Base-by-base conservation (phyloP, 2,888 invertebrate genomes). In the Junonia oenone region DNA sequence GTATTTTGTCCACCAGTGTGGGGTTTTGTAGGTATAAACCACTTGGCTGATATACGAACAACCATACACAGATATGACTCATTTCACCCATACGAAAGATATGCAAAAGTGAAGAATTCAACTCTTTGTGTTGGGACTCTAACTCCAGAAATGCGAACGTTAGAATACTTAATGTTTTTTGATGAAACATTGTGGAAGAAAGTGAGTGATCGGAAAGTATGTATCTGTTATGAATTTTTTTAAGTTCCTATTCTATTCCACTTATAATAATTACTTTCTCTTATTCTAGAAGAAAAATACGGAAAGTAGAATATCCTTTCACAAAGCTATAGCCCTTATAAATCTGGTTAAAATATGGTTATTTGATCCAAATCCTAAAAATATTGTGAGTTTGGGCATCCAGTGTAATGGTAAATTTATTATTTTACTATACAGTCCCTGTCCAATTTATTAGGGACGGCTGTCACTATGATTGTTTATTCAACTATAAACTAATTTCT, bases 1-100 rank as follows among this genome's bases (percentile, higher is more conserved):
- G n/a, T 93, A 65, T 89, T 90, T 67, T 92, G 91, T 54, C 92
- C 93, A 8, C 92, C 93, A 27, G 92, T 93, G 5, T 93, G 93
- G 93, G 93, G 93, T 8, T 93, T 91, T 63, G 80, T 92, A 26
- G 93, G 92, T 11, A 71, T 91, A 17, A 91, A 91, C 66, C 86
- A 91, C 29, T 82, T 91, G 53, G 83, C 92, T 5, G 93, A 93
- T 70, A 69, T 92, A 13, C 76, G 75, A n/a, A n/a, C n/a, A n/a
- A n/a, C n/a, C n/a, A n/a, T n/a, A n/a, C n/a, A n/a, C 64, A 88
- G 83, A 67, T 90, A 90, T 57, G 79, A 91, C 62, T 73, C 86
- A 35, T 90, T 90, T 67, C 74, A 84, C 59, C 92, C 92, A 0
- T 91, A 90, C 63, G 72, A 72, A 51, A 84, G 92, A 70, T 91